A percentile compares a stretch with the other conserved stretches of the same genome.
phyloP scores from a whole-genome alignment of 1,140 invertebrate genomes.

The Pygmarrhopalites habei region DNA sequence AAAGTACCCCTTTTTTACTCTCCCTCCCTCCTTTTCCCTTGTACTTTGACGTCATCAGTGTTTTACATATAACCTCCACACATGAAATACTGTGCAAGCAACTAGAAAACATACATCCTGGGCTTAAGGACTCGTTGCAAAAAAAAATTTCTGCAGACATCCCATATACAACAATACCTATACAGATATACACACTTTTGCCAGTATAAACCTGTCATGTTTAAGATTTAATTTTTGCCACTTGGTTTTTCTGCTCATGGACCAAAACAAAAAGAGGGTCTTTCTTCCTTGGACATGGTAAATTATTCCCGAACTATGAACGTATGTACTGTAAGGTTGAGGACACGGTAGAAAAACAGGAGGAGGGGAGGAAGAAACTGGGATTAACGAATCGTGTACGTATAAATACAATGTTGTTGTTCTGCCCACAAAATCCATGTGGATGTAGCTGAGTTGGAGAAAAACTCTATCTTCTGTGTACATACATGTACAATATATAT shows the following conservation, averaged over 20 bases:
- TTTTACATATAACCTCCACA: not conserved
- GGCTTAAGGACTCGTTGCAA: not conserved
- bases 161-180: not conserved
- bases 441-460: too few relatives aligned
- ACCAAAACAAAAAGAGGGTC: not conserved
- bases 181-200: not conserved
- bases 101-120: not conserved
- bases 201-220: not conserved
- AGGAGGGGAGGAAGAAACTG: too few relatives aligned
- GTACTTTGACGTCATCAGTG: not conserved
- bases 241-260: not conserved
- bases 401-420: too few relatives aligned
- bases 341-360: too few relatives aligned
- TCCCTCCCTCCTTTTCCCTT: not conserved
- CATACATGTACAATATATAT: too few relatives aligned
- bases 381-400: too few relatives aligned
- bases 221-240: not conserved
- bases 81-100: not conserved
- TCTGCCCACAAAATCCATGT: too few relatives aligned
- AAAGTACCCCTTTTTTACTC: not conserved
- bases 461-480: too few relatives aligned
- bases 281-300: not conserved
- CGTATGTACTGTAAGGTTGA: too few relatives aligned
- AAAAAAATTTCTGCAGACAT: not conserved
- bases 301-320: too few relatives aligned